phyloP scores from a whole-genome alignment of 2,797 vertebrate species.

The Phoebastria nigripes region DNA sequence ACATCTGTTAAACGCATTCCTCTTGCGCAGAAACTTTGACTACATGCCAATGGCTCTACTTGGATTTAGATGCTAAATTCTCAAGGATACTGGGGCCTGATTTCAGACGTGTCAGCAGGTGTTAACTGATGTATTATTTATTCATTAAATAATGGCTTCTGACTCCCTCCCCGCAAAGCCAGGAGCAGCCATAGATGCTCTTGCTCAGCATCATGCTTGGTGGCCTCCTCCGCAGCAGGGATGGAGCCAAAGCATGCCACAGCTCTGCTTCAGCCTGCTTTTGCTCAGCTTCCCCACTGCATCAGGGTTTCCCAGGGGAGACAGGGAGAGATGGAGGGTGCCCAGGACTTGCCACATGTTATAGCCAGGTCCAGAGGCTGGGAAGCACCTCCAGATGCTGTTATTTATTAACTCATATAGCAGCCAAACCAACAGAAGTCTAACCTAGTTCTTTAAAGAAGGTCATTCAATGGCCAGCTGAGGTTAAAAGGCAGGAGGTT shows the following conservation, averaged over 20 bases:
- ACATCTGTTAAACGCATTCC: neutral
- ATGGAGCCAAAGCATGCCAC: fast-evolving
- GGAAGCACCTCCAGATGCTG: neutral
- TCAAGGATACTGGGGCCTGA: fast-evolving
- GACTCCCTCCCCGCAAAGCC: neutral
- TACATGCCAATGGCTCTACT: neutral
- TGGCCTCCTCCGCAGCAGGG: neutral
- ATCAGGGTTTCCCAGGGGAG: fast-evolving
- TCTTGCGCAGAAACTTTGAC: neutral
- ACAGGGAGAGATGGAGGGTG: neutral
- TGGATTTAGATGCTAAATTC: fast-evolving
- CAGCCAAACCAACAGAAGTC: neutral
- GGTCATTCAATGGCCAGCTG: neutral
- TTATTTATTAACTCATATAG: fast-evolving
- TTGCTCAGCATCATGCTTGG: neutral
- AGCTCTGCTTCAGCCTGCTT: neutral
- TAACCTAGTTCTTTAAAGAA: neutral
- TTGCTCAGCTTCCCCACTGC: neutral
- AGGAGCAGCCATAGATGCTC: neutral
- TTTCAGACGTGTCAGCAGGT: neutral
- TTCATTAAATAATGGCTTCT: neutral
- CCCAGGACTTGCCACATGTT: neutral
- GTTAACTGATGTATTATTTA: fast-evolving
- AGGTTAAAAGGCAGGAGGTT: neutral
- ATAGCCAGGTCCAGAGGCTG: neutral